phyloP scores from a whole-genome alignment of 2,113 vertebrate species.

The Mustela nigripes region DNA sequence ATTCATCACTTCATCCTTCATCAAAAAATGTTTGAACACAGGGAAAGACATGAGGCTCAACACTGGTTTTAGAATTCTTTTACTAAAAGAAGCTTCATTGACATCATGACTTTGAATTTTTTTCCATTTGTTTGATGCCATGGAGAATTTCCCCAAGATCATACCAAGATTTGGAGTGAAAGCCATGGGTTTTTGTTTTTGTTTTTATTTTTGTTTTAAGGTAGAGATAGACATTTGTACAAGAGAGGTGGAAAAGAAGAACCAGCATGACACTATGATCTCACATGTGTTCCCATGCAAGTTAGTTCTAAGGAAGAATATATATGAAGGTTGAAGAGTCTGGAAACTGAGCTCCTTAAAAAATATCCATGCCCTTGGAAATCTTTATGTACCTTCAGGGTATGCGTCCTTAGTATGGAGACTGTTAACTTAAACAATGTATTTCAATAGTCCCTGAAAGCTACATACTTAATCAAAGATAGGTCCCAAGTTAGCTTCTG shows the following conservation, averaged over 20 bases:
- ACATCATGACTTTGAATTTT: not conserved
- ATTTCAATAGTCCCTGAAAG: not conserved
- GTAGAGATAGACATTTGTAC: not conserved
- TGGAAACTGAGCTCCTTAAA: not conserved
- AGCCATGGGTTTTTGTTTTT: not conserved
- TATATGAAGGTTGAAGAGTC: not conserved
- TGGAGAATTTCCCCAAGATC: not conserved
- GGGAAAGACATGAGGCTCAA: not conserved
- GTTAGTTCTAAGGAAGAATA: not conserved
- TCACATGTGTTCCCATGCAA: not conserved
- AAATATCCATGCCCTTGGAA: not conserved
- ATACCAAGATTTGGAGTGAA: slow-evolving; percentile 20
- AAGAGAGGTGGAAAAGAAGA: slow-evolving; percentile 8
- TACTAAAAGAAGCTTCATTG: slow-evolving; percentile 47
- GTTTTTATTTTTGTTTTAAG: not conserved
- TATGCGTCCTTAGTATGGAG: not conserved
- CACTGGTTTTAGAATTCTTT: slow-evolving; percentile 11
- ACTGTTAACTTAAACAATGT: not conserved
- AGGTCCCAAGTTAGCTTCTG: not conserved
- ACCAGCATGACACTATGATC: not conserved
- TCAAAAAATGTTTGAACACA: slow-evolving; percentile 33
- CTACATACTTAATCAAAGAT: not conserved
- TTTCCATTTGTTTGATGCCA: not conserved
- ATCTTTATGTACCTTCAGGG: not conserved
- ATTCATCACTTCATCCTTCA: slow-evolving; percentile 13